Percentiles rank a stretch among this genome's conserved stretches.
Evolutionary conservation across 2,113 vertebrate genomes (phyloP).

Genomic region (Melospiza melodia): DNA sequence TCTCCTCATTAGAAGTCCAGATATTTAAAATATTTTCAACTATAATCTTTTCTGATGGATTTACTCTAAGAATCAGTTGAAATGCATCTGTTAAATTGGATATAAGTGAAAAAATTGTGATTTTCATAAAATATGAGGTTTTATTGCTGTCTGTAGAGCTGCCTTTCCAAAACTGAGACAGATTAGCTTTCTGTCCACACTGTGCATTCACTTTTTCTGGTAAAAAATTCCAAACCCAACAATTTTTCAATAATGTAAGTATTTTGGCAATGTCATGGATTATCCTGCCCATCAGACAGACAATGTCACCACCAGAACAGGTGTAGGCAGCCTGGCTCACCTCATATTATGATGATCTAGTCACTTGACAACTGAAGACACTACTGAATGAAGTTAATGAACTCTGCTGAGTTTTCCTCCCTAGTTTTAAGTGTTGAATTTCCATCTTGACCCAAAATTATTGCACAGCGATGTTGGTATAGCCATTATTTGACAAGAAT

Average conservation of each 20-base stretch:
- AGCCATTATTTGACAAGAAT: neutral
- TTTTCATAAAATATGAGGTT: neutral
- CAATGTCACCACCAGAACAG: fast-evolving
- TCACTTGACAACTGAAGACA: neutral
- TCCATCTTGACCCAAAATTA: neutral
- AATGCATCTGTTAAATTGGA: neutral
- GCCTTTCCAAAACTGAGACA: neutral
- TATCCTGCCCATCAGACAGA: neutral
- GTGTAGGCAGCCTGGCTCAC: neutral
- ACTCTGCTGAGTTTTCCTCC: neutral
- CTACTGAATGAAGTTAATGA: fast-evolving
- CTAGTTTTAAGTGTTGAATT: neutral
- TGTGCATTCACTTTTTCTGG: neutral
- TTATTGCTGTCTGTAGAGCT: neutral
- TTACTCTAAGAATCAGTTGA: neutral
- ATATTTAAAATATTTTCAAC: neutral
- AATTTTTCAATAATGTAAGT: neutral
- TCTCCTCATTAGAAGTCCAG: neutral
- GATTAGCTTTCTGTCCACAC: neutral
- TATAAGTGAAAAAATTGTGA: neutral
- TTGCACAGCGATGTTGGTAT: neutral
- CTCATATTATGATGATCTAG: neutral
- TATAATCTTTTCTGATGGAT: neutral
- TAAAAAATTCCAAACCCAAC: neutral
- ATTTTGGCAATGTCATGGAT: neutral